Percentiles rank a stretch among this genome's conserved stretches.
Evolutionary conservation across 2,113 vertebrate species (phyloP).

Genomic region (Notarius lentiginosus): DNA sequence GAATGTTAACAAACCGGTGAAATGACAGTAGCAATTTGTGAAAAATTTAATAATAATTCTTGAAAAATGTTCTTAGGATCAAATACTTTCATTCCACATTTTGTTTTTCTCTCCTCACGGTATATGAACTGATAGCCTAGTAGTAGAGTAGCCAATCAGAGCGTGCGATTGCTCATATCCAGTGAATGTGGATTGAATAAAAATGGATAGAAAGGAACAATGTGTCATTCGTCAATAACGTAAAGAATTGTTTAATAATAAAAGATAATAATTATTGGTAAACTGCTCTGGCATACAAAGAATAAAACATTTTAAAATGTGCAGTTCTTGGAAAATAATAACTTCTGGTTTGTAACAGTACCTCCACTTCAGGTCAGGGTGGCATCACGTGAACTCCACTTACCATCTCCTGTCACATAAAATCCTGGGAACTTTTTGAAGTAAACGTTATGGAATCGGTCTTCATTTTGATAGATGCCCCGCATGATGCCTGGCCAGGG

Average conservation of each 20-base stretch:
- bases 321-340: background rate
- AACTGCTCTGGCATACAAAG: background rate
- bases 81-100: no score
- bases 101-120: no score
- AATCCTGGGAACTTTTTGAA: conserved; percentile 80
- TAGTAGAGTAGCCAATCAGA: no score
- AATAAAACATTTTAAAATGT: background rate
- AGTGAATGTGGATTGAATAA: no score
- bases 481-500: conserved; percentile 82
- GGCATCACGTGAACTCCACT: conserved; percentile 8
- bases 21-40: no score
- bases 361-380: background rate
- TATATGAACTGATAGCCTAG: no score
- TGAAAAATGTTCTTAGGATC: no score
- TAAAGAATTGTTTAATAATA: background rate
- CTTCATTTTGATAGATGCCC: conserved; percentile 71
- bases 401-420: conserved; percentile 80
- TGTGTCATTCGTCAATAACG: background rate
- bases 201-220: background rate
- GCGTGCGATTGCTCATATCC: no score
- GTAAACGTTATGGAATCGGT: conserved; percentile 77
- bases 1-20: no score
- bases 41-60: no score
- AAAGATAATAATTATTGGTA: background rate
- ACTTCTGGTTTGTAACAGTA: background rate